Base-by-base conservation (phyloP, 2,888 invertebrate species). In the Endotricha flammealis region DNA sequence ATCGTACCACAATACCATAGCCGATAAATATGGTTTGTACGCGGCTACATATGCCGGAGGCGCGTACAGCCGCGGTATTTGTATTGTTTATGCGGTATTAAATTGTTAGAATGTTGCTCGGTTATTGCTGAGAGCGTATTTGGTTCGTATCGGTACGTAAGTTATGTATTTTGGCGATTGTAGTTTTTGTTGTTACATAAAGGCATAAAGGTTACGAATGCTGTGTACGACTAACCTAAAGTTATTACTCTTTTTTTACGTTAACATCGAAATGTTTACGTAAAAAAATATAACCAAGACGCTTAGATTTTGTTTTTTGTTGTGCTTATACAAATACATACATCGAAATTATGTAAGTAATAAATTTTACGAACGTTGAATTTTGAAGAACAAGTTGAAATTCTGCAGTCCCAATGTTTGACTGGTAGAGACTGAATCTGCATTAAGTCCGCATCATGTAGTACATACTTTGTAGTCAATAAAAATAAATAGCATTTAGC, bases 121-220 rank as follows among this genome's bases (percentile, higher is more conserved):
- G 81, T 82, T 85, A 85, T 83, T 85, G 82, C 80, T 74, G 71
- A 80, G 79, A 85, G 72, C 78, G 81, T 82, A 82, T 83, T 83
- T 70, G 80, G 76, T 76, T 65, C 68, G 70, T 78, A 74, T 74
- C 63, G 73, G 70, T 67, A 63, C 68, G 74, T 74, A 71, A 74
- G 69, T 74, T 68, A 74, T 66, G 70, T 38, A 37, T 41, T 39
- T 35, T 36, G 40, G 38, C 41, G 36, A 44, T 44, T 44, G 44
- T 44, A 42, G 20, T 34, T 28, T 28, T 34, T 28, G 20, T 31
- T 20, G 20, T 6, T n/a, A 20, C 16, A 40, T 33, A 16, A 36
- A 35, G n/a, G 6, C 29, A 16, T 12, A 29, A 20, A 20, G 4
- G 3, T 6, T 20, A 20, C 20, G 7, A 20, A 20, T 20, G 20